Evolutionary conservation across 2,113 vertebrate species (phyloP), one percentile per base, ranked within the genome.

Genomic region (Phycodurus eques): DNA sequence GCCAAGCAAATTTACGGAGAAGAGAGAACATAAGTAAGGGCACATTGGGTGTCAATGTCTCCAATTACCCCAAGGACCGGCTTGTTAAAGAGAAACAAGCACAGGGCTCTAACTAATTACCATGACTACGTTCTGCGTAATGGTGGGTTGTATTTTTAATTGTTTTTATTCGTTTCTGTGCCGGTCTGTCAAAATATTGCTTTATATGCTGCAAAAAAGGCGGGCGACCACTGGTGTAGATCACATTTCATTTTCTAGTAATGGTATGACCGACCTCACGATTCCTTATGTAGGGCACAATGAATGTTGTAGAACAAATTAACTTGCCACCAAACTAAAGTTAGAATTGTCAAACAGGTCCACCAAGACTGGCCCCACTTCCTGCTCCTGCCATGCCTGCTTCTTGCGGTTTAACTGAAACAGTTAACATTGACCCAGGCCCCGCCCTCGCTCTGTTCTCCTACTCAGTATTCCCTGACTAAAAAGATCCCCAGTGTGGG

Each of bases 401-500:
- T 73, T 79, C 66, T 76, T 68, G 68, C n/a, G 44, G 73, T 84
- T 84, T 39, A 79, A 78, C 77, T 79, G 70, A 80, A 82, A 88
- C 74, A 84, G 84, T 85, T 79, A 86, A 76, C 76, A 73, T 78
- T 72, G 83, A 77, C 72, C 72, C 71, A 43, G 39, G 78, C 77
- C 83, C 81, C 87, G 75, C 83, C 86, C 81, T 81, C 68, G 39
- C 82, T 88, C 84, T 87, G 84, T 87, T 86, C 82, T 85, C 77
- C 81, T 85, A 76, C 88, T 84, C 88, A 83, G 81, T 90, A 83
- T 85, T 85, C 81, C 78, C 67, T 4, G 42, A 73, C 82, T 90
- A 90, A 91, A 90, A 88, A 77, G 85, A 83, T 79, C 81, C 85
- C 75, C 78, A 88, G 83, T 90, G 86, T 89, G 87, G 87, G 87